Conservation (phyloP, 2,888 invertebrate species). For the Lasioglossum pauxillum region DNA sequence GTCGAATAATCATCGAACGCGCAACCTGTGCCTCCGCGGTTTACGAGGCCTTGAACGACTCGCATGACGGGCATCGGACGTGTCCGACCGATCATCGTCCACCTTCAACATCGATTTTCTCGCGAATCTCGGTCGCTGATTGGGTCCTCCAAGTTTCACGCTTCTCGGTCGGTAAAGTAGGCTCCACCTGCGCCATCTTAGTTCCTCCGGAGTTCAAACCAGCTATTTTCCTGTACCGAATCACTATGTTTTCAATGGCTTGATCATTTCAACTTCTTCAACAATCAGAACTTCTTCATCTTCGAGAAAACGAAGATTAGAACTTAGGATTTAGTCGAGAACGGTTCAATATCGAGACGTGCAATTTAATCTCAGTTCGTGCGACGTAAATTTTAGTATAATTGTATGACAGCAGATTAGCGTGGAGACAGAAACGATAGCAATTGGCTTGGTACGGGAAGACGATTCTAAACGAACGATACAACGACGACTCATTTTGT, state of each 20-base stretch:
- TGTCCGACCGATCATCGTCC: not conserved
- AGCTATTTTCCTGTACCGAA: too few relatives aligned
- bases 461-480: not conserved
- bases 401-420: not conserved
- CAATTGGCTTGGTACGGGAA: not conserved
- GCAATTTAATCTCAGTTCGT: too few relatives aligned
- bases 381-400: not conserved
- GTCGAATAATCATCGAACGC: constrained; percentile 27
- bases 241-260: not conserved
- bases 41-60: constrained; percentile 17
- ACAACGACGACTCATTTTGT: not conserved
- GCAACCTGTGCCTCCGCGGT: constrained; percentile 52
- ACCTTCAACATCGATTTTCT: not conserved
- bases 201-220: not conserved
- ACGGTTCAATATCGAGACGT: not conserved
- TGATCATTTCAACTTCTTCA: not conserved
- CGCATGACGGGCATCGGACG: constrained; percentile 33
- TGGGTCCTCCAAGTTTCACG: not conserved
- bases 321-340: not conserved
- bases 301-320: not conserved
- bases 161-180: not conserved
- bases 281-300: not conserved
- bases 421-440: not conserved
- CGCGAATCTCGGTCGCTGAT: not conserved
- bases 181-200: not conserved